phyloP scores from a whole-genome alignment of 92 coral and sea anemone species.

The Nematostella vectensis region DNA sequence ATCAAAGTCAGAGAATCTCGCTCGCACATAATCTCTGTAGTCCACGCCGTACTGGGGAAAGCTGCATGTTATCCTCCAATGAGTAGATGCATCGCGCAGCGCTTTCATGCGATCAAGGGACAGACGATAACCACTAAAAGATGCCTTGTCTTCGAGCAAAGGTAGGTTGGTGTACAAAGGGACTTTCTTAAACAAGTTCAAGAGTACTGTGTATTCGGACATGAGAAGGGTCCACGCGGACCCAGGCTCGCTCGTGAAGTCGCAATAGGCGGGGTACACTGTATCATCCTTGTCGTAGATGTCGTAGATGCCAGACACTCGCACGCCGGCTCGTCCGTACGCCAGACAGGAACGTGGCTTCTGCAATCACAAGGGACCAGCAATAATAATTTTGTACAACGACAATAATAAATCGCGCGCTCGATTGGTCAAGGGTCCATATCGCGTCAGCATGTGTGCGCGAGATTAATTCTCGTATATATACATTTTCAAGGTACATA shows the following conservation, averaged over 20 bases:
- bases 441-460: too few relatives aligned
- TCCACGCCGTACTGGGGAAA: slow-evolving; percentile 17
- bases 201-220: slow-evolving; percentile 11
- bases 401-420: too few relatives aligned
- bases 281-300: slow-evolving; percentile 5
- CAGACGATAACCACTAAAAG: slow-evolving; percentile 21
- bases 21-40: slow-evolving; percentile 25
- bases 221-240: slow-evolving; percentile 38
- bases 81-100: slow-evolving; percentile 22
- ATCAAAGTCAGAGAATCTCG: slow-evolving; percentile 22
- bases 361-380: background rate
- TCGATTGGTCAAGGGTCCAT: too few relatives aligned
- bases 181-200: background rate
- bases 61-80: slow-evolving; percentile 43
- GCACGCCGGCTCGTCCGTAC: slow-evolving; percentile 4
- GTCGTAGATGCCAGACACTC: slow-evolving; percentile 13
- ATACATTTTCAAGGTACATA: too few relatives aligned
- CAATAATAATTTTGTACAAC: background rate
- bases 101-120: slow-evolving; percentile 31
- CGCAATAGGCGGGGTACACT: slow-evolving; percentile 18
- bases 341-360: slow-evolving; percentile 24
- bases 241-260: slow-evolving; percentile 32
- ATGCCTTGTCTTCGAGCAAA: slow-evolving; percentile 16
- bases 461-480: too few relatives aligned
- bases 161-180: slow-evolving; percentile 13